These are phyloP conservation scores for Spodoptera littoralis DNA, from an alignment of 2,888 invertebrate species.

Conservation along the genomic window DNA sequence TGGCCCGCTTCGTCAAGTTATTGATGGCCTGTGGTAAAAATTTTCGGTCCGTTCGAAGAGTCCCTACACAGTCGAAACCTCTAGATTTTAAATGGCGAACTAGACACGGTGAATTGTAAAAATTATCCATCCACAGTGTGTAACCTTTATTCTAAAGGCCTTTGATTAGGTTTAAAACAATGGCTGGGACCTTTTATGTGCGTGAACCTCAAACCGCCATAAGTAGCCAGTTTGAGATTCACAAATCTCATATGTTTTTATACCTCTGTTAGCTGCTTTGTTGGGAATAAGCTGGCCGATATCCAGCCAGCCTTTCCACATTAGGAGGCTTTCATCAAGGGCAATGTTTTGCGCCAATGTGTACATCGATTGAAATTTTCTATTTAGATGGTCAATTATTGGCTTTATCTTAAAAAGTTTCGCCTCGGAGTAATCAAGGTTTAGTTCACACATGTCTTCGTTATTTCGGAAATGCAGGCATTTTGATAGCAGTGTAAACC, in stretches of 20 bases:
- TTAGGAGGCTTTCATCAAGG: conserved; percentile 43
- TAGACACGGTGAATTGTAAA: conserved; percentile 2
- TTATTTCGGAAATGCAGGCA: neutral
- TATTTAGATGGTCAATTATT: neutral
- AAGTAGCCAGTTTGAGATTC: conserved; percentile 53
- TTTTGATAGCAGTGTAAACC: neutral
- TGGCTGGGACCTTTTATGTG: conserved; percentile 24
- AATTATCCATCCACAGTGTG: conserved; percentile 2
- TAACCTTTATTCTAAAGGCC: conserved; percentile 44
- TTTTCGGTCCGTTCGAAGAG: neutral
- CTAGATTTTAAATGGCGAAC: conserved; percentile 5
- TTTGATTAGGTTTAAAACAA: conserved; percentile 36
- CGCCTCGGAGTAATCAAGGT: neutral
- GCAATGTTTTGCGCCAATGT: conserved; percentile 35
- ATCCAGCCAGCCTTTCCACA: conserved; percentile 48
- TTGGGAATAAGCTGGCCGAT: conserved; percentile 41
- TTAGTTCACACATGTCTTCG: neutral
- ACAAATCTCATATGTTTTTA: conserved; percentile 52
- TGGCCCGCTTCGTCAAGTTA: neutral
- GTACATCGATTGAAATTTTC: neutral
- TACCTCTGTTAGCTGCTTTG: conserved; percentile 33
- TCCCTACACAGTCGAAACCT: conserved; percentile 7
- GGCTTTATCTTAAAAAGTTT: neutral
- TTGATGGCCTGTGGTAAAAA: neutral
- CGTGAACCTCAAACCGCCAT: conserved; percentile 50